Evolutionary conservation across 2,888 invertebrate species (phyloP).

Genomic region (Chymomyza amoena): DNA sequence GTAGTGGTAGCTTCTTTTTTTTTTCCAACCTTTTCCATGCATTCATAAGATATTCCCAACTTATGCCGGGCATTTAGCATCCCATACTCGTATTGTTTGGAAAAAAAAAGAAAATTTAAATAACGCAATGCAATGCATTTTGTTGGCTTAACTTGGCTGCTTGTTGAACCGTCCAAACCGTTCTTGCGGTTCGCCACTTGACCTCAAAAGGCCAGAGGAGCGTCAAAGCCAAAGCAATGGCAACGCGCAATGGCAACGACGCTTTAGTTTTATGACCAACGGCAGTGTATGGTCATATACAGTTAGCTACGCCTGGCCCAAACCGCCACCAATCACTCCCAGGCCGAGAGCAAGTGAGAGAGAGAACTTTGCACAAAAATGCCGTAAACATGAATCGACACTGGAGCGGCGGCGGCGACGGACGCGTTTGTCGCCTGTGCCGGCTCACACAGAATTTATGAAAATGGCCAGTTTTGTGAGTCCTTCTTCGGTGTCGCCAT

Average conservation of each 20-base stretch:
- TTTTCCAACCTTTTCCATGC: not conserved
- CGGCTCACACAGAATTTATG: constrained; percentile 49
- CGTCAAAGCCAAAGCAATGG: not conserved
- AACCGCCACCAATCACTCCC: not conserved
- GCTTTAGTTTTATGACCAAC: constrained; percentile 9
- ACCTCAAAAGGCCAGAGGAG: constrained; percentile 34
- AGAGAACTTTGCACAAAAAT: constrained; percentile 65
- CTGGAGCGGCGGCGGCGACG: not conserved
- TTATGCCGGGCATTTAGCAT: constrained; percentile 47
- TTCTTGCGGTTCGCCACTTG: constrained; percentile 50
- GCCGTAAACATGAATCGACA: constrained; percentile 51
- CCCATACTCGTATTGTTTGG: constrained; percentile 43
- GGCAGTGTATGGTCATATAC: constrained; percentile 20
- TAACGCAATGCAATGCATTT: not conserved
- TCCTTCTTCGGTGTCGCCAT: constrained; percentile 46
- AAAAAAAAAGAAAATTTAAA: constrained; percentile 1
- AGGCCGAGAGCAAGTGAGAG: constrained; percentile 1
- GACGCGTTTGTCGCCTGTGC: constrained; percentile 10
- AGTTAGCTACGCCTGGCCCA: constrained; percentile 24
- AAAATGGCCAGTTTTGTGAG: constrained; percentile 55
- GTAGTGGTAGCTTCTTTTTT: too few relatives aligned
- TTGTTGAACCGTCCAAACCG: not conserved
- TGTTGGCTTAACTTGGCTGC: not conserved
- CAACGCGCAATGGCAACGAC: not conserved
- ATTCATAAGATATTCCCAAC: not conserved